Percentiles rank a stretch among this genome's conserved stretches.
phyloP scores from a whole-genome alignment of 2,113 vertebrate species.

The Peromyscus leucopus region DNA sequence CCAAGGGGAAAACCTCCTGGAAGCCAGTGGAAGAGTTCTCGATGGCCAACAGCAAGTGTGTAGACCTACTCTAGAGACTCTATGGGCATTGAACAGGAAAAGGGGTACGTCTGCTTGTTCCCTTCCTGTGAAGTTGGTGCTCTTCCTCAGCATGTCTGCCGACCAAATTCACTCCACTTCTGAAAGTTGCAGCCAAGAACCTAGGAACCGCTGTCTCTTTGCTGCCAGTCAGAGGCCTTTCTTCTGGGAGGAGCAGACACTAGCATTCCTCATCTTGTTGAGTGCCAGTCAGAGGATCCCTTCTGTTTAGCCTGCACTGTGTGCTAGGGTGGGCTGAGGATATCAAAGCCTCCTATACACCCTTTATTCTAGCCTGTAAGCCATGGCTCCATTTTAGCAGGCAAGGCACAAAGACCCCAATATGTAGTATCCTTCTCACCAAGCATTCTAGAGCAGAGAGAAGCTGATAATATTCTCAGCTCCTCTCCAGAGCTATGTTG shows the following conservation, averaged over 20 bases:
- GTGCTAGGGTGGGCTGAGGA: too few species aligned
- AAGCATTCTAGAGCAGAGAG: not conserved
- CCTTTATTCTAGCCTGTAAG: not conserved
- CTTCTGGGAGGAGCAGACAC: not conserved
- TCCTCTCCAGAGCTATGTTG: not conserved
- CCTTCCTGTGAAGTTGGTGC: not conserved
- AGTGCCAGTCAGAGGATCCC: too few species aligned
- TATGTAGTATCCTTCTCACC: not conserved
- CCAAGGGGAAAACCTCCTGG: not conserved
- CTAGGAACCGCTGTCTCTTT: too few species aligned
- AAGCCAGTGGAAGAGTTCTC: not conserved
- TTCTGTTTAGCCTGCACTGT: not conserved
- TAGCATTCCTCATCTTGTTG: not conserved
- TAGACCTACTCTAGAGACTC: not conserved
- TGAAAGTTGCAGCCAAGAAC: not conserved
- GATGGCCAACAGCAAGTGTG: not conserved
- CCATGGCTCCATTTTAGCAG: not conserved
- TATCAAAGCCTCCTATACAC: not conserved
- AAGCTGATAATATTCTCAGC: not conserved
- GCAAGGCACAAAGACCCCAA: not conserved
- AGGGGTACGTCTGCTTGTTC: too few species aligned
- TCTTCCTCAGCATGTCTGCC: not conserved
- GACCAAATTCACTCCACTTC: not conserved
- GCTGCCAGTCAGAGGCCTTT: not conserved
- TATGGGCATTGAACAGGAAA: not conserved